Percentiles rank a stretch among this genome's conserved stretches.
phyloP scores from a whole-genome alignment of 1,140 invertebrate species.

The Apis laboriosa region DNA sequence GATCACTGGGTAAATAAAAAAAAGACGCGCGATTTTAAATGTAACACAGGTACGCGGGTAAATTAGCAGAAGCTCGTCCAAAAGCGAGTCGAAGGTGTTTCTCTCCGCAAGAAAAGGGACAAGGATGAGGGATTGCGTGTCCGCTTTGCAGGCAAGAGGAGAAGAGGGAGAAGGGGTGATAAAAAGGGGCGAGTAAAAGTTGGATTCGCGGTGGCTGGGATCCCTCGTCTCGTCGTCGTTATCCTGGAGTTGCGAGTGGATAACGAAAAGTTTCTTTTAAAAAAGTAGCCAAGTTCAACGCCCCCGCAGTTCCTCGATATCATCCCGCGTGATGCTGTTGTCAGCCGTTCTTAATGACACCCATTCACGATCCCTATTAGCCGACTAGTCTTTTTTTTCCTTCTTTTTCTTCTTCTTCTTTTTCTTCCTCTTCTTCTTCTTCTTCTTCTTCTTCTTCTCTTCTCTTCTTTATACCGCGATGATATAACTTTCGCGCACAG shows the following conservation, averaged over 20 bases:
- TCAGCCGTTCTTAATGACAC: background rate
- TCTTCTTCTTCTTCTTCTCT: no score
- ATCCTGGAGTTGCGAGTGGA: background rate
- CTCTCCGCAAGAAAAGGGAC: background rate
- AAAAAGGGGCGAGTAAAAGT: slow-evolving; percentile 15
- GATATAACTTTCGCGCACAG: background rate
- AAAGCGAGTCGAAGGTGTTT: background rate
- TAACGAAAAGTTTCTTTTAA: slow-evolving; percentile 22
- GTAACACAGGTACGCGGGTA: background rate
- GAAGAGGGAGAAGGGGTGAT: background rate
- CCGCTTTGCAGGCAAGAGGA: background rate
- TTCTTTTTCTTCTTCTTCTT: no score
- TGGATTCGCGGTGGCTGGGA: background rate
- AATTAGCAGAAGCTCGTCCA: slow-evolving; percentile 5
- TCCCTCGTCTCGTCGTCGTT: slow-evolving; percentile 7
- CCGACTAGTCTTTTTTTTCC: background rate
- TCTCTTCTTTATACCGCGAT: background rate
- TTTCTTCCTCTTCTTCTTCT: no score
- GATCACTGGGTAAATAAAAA: no score
- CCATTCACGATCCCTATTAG: slow-evolving; percentile 13
- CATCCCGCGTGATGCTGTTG: background rate
- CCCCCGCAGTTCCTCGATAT: background rate
- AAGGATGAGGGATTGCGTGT: background rate
- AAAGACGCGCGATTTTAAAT: background rate
- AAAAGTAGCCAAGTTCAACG: background rate